Evolutionary conservation across 2,888 invertebrate genomes (phyloP).

Genomic region (Loripinus fragilis): DNA sequence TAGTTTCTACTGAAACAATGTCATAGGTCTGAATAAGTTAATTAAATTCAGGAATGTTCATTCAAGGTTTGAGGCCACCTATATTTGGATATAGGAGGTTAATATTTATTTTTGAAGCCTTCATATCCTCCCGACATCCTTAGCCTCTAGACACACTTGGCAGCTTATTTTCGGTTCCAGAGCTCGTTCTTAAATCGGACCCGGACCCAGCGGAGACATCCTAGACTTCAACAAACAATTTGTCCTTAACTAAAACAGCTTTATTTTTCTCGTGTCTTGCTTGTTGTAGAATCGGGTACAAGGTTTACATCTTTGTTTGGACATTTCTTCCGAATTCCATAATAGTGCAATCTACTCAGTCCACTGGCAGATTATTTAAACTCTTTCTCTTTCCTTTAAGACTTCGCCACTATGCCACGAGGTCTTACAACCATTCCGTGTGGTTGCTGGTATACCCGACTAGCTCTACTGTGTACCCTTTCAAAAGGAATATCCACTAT

Average conservation of each 20-base stretch:
- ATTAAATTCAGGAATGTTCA: not conserved
- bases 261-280: not conserved
- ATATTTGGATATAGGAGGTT: not conserved
- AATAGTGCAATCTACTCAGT: no score
- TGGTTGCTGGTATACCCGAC: not conserved
- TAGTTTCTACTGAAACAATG: not conserved
- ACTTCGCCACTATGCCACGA: not conserved
- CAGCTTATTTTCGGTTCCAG: not conserved
- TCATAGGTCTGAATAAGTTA: not conserved
- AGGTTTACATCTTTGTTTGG: not conserved
- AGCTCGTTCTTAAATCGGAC: not conserved
- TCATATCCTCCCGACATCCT: not conserved
- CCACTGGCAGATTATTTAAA: not conserved
- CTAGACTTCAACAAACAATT: not conserved
- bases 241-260: not conserved
- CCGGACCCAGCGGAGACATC: not conserved
- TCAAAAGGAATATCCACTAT: not conserved
- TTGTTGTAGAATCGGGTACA: not conserved
- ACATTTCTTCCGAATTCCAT: no score
- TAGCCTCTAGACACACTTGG: not conserved
- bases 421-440: not conserved
- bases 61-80: not conserved
- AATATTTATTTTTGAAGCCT: not conserved
- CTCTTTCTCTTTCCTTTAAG: conserved; percentile 17
- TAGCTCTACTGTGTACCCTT: conserved; percentile 1